A percentile compares a stretch with the other conserved stretches of the same genome.
Evolutionary conservation across 1,140 invertebrate species (phyloP).

Genomic region (Pseudomyrmex gracilis): DNA sequence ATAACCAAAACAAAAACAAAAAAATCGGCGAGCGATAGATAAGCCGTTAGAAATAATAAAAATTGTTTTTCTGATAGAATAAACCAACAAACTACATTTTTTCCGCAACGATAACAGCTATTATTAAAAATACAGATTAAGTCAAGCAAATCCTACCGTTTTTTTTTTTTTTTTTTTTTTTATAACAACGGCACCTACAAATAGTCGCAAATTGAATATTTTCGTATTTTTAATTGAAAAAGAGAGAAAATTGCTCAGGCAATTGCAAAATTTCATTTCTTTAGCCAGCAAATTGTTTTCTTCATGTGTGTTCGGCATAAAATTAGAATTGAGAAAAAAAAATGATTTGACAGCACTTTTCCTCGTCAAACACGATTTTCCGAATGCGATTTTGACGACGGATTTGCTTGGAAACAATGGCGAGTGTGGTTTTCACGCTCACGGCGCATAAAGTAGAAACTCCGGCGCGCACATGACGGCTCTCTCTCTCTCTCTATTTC

Average conservation of each 20-base stretch:
- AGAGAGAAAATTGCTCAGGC: neutral
- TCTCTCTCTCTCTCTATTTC: neutral
- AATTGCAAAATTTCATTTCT: constrained; percentile 29
- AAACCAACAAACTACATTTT: constrained; percentile 36
- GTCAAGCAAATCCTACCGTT: constrained; percentile 28
- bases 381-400: neutral
- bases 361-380: neutral
- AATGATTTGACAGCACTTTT: too few relatives aligned
- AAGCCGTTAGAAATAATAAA: constrained; percentile 41
- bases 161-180: too few relatives aligned
- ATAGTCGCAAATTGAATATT: neutral
- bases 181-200: neutral
- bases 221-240: constrained; percentile 40
- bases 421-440: neutral
- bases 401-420: neutral
- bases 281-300: neutral
- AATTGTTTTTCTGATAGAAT: constrained; percentile 30
- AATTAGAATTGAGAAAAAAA: constrained; percentile 1
- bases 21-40: neutral
- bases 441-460: neutral
- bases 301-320: neutral
- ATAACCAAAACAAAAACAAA: constrained; percentile 13
- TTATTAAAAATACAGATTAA: constrained; percentile 52
- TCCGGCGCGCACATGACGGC: neutral
- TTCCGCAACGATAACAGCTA: neutral